These are phyloP conservation scores for Tachina grossa DNA, from an alignment of 2,888 invertebrate genomes.

Conservation along the genomic window DNA sequence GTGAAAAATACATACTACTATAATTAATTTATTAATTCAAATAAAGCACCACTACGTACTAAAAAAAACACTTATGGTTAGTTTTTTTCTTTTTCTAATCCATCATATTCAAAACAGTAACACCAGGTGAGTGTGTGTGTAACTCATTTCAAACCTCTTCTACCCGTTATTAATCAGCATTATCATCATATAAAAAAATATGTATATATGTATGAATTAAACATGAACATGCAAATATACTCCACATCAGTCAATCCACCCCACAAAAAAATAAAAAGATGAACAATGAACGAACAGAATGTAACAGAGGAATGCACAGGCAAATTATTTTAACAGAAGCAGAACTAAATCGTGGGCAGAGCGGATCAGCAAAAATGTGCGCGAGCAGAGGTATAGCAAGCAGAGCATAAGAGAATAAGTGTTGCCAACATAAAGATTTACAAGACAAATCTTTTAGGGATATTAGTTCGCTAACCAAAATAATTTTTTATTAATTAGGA, in stretches of 20 bases:
- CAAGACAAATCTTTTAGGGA: too few species aligned
- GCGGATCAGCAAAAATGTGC: too few species aligned
- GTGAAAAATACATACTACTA: too few species aligned
- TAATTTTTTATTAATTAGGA: too few species aligned
- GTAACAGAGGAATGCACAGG: conserved; percentile 10
- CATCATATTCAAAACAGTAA: neutral
- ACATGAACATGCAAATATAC: conserved; percentile 22
- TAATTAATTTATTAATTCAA: too few species aligned
- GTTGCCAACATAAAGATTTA: too few species aligned
- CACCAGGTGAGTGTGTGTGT: conserved; percentile 37
- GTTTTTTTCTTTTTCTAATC: neutral
- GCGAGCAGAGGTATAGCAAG: neutral
- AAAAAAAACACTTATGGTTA: neutral
- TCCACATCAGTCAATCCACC: conserved; percentile 38
- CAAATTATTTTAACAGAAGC: conserved; percentile 1
- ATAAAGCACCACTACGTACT: neutral
- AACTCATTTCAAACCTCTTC: conserved; percentile 41
- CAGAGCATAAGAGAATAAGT: neutral
- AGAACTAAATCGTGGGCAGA: conserved; percentile 6
- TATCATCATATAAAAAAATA: neutral
- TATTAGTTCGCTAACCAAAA: too few species aligned
- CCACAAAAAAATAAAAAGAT: conserved; percentile 3
- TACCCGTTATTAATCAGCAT: conserved; percentile 12
- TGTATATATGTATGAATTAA: neutral
- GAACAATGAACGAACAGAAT: neutral